Evolutionary conservation across 2,797 vertebrate genomes (phyloP), one percentile per base, ranked within the genome.

Genomic region (Phalloptychus januarius): DNA sequence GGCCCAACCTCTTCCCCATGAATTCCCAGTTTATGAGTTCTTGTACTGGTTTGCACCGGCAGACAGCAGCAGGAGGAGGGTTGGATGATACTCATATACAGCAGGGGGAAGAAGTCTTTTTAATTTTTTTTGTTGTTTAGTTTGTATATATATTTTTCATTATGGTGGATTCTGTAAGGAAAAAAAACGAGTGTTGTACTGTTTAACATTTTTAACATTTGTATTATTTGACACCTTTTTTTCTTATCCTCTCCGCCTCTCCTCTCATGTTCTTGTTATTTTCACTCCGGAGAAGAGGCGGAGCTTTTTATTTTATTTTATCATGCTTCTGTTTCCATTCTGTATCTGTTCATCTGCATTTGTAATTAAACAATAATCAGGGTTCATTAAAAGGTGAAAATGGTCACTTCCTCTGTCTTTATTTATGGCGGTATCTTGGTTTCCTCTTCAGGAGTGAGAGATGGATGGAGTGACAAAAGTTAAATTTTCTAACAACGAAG

Each of bases 361-460:
- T 95, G 96, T 96, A 96, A 96, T 96, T 95, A 95, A 95, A 94
- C 91, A 96, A 94, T 96, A 96, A 96, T 96, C 95, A 96, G 95
- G 96, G 95, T 96, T 96, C 92, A 96, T 96, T 96, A 96, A 96
- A 95, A 96, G 78, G 92, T 92, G 88, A 93, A 95, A 93, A 86
- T 76, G 71, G 13, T 74, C 16, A 1, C 74, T 76, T 45, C 75
- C 36, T 72, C 7, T 75, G 50, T 85, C 58, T 72, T 74, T 71
- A 50, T 78, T 87, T 76, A 28, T 42, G 23, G 13, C 0, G 5
- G 15, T n/a, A 15, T n/a, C 23, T 42, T n/a, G 10, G 1, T 7
- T 4, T 69, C 23, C 63, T 40, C 33, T 25, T 36, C 33, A 23
- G 18, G 7, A 38, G 23, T 25, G 36, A 20, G 36, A 6, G 11